Evolutionary conservation across 2,888 invertebrate genomes (phyloP), one percentile per base, ranked within the genome.

Genomic region (Agapostemon virescens): DNA sequence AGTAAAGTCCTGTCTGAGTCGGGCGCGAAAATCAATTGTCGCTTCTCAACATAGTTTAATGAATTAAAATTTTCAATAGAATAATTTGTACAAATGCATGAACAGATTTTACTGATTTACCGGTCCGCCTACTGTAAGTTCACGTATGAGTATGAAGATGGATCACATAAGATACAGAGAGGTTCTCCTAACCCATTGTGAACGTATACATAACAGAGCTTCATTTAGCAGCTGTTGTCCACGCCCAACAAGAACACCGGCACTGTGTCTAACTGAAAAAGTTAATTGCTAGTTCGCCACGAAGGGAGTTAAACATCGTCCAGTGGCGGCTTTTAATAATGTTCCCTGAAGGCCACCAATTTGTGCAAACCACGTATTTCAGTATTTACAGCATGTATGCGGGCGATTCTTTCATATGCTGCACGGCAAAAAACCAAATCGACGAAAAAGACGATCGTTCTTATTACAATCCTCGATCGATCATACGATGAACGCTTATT

Each of bases 241-340:
- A 83, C 82, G 88, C 78, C 79, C 85, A 78, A 69, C 49, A 79
- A 79, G 83, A 85, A 82, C 77, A 69, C 74, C 58, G 33, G 55
- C 63, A 73, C 81, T 73, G 77, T 83, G 79, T 82, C 84, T 83
- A 84, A 86, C 86, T 84, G 86, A 89, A 90, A 89, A 87, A 90
- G 88, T 89, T 89, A 88, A 89, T 90, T 86, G 86, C 85, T 82
- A 81, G 84, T 80, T 81, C 61, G 69, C 77, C 74, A 67, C 74
- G 76, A 58, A 74, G 73, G 38, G 71, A 79, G 78, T 86, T 84
- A 63, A 83, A 86, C 81, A 82, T 83, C 67, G 78, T 72, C 83
- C 78, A 79, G 73, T 74, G 73, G 72, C 76, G 64, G 83, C 86
- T 81, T 82, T 87, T 84, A 86, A 86, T 86, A 86, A 86, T 72